phyloP scores from a whole-genome alignment of 2,888 invertebrate genomes.

The Aleiodes alternator region DNA sequence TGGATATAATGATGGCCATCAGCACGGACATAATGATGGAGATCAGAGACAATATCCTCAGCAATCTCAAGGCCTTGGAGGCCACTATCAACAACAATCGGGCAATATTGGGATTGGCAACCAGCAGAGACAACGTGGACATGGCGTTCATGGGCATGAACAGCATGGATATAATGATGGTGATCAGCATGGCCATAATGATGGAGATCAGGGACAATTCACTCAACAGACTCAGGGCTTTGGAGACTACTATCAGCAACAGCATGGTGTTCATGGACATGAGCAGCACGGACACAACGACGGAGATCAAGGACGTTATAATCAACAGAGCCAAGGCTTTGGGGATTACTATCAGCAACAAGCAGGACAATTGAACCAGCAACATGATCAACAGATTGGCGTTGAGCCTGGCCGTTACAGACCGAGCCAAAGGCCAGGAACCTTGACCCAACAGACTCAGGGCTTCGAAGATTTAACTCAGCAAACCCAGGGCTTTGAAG shows the following conservation, averaged over 20 bases:
- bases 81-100: conserved; percentile 53
- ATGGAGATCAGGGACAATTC: conserved; percentile 12
- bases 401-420: too few species aligned
- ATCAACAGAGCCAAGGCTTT: conserved; percentile 32
- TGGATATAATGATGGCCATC: conserved; percentile 37
- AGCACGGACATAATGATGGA: conserved; percentile 36
- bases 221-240: background rate
- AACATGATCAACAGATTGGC: conserved; percentile 37
- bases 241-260: conserved; percentile 25
- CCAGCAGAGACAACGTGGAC: conserved; percentile 34
- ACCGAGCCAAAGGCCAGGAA: background rate
- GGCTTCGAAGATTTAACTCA: conserved; percentile 54
- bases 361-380: conserved; percentile 36
- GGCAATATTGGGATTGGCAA: conserved; percentile 44
- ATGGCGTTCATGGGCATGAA: conserved; percentile 19
- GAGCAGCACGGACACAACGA: conserved; percentile 41
- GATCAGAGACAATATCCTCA: conserved; percentile 14
- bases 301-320: background rate
- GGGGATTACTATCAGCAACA: conserved; percentile 54
- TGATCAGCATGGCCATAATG: conserved; percentile 40
- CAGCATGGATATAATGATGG: conserved; percentile 43
- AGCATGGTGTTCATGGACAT: conserved; percentile 5
- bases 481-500: conserved; percentile 49
- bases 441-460: conserved; percentile 57
- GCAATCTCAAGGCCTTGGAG: conserved; percentile 34